Evolutionary conservation across 1,140 invertebrate species (phyloP), one percentile per base, ranked within the genome.

Genomic region (Trichonephila clavata): DNA sequence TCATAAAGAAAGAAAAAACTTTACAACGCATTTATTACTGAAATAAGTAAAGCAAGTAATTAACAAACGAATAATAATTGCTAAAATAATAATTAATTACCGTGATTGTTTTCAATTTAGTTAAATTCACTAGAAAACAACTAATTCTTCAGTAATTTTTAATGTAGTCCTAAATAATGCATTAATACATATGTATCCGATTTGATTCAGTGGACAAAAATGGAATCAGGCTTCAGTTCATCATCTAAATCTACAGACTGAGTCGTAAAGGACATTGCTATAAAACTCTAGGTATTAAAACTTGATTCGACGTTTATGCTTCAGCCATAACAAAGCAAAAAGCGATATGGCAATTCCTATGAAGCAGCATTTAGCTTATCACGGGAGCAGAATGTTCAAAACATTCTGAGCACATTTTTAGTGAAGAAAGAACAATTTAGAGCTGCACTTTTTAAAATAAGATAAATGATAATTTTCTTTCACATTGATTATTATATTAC

Each of bases 221-320:
- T 77, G 68, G 68, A 24, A 20, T 3, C 13, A 3, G 0, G 27
- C 13, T 32, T 13, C 5, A 77, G 3, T 14, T 39, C 68, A 6
- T 32, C 68, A 6, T 77, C 68, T 32, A 39, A 77, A 77, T 77
- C 68, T 6, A 24, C 68, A 39, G 68, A 77, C 32, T 77, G 68
- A 77, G 68, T 77, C 68, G 68, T 77, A 77, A 77, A 77, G 68
- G 27, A 32, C 68, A 77, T 77, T 77, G 68, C 68, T 77, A 77
- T 77, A 77, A 77, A 77, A 77, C 32, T 77, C 24, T 39, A 27
- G 68, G 68, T 77, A 77, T 77, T 77, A 77, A 77, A 77, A 77
- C 68, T 77, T 77, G 68, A 77, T 77, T 77, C 68, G 27, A 77
- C 68, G 68, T 39, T 77, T 77, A 77, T 77, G 68, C 68, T 39